Evolutionary conservation across 2,888 invertebrate genomes (phyloP).

Genomic region (Sturmia bella): DNA sequence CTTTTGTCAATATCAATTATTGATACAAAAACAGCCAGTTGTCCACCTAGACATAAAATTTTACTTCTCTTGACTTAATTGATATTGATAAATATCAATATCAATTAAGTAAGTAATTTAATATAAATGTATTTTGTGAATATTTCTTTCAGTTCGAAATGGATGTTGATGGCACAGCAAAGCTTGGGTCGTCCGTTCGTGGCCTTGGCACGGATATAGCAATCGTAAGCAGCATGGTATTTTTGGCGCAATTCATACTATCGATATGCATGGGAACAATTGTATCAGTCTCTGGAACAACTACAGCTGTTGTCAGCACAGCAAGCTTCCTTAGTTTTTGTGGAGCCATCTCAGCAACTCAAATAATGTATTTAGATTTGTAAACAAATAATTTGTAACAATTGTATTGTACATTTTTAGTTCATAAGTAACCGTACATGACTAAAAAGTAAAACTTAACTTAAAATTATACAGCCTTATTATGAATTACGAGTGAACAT

Average conservation of each 20-base stretch:
- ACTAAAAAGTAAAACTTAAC: background rate
- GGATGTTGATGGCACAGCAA: slow-evolving; percentile 83
- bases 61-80: too few species aligned
- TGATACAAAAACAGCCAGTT: too few species aligned
- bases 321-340: slow-evolving; percentile 92
- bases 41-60: too few species aligned
- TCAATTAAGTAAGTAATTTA: background rate
- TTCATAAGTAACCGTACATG: background rate
- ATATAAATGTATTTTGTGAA: background rate
- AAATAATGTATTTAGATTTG: slow-evolving; percentile 94
- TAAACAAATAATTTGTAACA: slow-evolving; percentile 80
- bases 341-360: slow-evolving; percentile 92
- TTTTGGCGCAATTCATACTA: slow-evolving; percentile 95
- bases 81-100: too few species aligned
- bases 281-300: slow-evolving; percentile 90
- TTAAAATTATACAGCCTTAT: background rate
- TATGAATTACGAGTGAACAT: too few species aligned
- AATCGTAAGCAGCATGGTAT: slow-evolving; percentile 97
- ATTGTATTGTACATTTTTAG: background rate
- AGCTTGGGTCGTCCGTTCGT: slow-evolving; percentile 86
- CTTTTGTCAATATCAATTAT: too few species aligned
- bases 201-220: slow-evolving; percentile 98
- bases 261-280: slow-evolving; percentile 94
- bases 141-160: slow-evolving; percentile 84
- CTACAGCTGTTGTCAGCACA: slow-evolving; percentile 93